Conservation (phyloP, 2,888 invertebrate genomes). For the Matsumyia berberina region DNA sequence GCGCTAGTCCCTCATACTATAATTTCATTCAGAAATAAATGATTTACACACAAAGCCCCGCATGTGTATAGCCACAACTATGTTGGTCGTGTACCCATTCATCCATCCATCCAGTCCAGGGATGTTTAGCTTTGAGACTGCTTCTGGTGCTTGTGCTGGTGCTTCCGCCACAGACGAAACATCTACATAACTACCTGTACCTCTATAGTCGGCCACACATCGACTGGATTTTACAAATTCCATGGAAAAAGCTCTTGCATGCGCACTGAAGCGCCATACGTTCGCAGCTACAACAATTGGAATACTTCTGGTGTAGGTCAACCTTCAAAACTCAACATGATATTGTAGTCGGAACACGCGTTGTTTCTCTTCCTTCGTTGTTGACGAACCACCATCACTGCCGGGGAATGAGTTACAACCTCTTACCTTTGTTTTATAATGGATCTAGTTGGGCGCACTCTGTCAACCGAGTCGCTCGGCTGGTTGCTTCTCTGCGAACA, state of each 20-base stretch:
- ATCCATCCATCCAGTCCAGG: conserved; percentile 73
- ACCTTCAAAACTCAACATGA: conserved; percentile 64
- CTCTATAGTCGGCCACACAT: background rate
- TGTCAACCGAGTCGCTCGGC: conserved; percentile 64
- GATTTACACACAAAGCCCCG: conserved; percentile 69
- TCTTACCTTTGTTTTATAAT: conserved; percentile 69
- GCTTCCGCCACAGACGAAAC: conserved; percentile 44
- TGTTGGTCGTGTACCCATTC: conserved; percentile 69
- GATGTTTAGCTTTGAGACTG: conserved; percentile 70
- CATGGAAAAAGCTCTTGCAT: conserved; percentile 68
- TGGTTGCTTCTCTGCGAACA: conserved; percentile 55
- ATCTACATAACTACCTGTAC: background rate
- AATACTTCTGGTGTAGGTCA: conserved; percentile 75
- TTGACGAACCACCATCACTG: conserved; percentile 20
- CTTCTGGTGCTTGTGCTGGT: conserved; percentile 33
- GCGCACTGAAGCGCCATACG: conserved; percentile 61
- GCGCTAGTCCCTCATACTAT: conserved; percentile 64
- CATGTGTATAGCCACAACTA: conserved; percentile 37
- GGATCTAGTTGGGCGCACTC: conserved; percentile 60
- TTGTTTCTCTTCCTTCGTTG: conserved; percentile 22
- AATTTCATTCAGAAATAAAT: conserved; percentile 76
- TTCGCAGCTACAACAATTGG: conserved; percentile 59
- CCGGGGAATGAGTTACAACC: conserved; percentile 62
- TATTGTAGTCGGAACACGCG: conserved; percentile 63
- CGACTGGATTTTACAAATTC: conserved; percentile 55